Evolutionary conservation across 2,888 invertebrate species (phyloP).

Genomic region (Phyllotreta striolata): DNA sequence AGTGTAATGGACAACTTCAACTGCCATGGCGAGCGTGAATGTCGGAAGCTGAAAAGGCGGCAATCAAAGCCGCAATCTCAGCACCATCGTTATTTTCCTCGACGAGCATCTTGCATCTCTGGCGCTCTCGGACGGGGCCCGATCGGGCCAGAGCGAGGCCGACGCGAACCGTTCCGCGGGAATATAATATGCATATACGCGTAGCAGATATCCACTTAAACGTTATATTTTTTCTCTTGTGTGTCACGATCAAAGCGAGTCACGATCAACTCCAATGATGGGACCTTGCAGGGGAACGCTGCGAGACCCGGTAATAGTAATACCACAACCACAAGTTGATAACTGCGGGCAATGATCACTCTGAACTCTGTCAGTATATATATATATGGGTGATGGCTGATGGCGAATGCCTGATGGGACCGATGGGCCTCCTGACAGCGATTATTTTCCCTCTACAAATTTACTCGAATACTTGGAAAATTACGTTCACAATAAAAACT

Average conservation of each 20-base stretch:
- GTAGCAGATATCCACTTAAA: conserved; percentile 56
- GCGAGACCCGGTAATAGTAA: conserved; percentile 50
- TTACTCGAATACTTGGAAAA: too few relatives aligned
- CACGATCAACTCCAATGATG: conserved; percentile 56
- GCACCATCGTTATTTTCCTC: conserved; percentile 46
- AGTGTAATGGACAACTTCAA: conserved; percentile 55
- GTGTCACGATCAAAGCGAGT: conserved; percentile 59
- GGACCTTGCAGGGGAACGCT: conserved; percentile 54
- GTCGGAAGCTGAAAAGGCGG: conserved; percentile 56
- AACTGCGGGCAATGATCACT: conserved; percentile 53
- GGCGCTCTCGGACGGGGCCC: conserved; percentile 31
- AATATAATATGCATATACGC: conserved; percentile 55
- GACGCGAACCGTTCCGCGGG: conserved; percentile 41
- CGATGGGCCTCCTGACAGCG: conserved; percentile 23
- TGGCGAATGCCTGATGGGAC: conserved; percentile 19
- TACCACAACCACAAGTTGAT: conserved; percentile 53
- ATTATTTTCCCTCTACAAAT: too few relatives aligned
- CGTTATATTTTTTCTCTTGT: conserved; percentile 53
- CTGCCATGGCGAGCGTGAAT: conserved; percentile 53
- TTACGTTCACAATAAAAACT: too few relatives aligned
- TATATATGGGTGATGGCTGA: conserved; percentile 36
- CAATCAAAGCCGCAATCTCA: conserved; percentile 51
- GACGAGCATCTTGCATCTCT: conserved; percentile 40
- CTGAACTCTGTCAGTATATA: conserved; percentile 41
- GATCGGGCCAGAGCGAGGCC: conserved; percentile 35